Evolutionary conservation across 2,888 invertebrate species (phyloP), one percentile per base, ranked within the genome.

Genomic region (Troides helena): DNA sequence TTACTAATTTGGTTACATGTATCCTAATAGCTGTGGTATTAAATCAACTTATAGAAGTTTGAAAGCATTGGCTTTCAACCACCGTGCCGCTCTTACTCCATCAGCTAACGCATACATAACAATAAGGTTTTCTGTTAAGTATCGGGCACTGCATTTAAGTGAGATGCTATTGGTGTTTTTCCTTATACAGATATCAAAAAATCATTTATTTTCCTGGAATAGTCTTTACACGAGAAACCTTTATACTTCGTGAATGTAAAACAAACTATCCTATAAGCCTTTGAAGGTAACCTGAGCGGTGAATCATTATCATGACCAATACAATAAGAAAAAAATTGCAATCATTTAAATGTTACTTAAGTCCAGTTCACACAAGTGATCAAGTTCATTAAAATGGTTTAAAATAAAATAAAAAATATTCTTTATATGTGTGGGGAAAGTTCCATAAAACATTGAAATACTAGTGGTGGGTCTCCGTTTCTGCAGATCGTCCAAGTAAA

Each of bases 231-330:
- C 17, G 14, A 14, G 50, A 50, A 50, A 50, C 50, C 14, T 50
- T 50, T 50, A 50, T 50, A 18, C 50, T 17, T 18, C 5, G 50
- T 18, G 50, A 17, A 18, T 50, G 50, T 50, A 50, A 39, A 61
- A 61, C 10, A 61, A 36, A 61, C 18, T 25, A 63, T 68, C 64
- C 50, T 39, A 23, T 65, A 58, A 65, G 65, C 18, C 43, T 57
- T 69, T 58, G 62, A 62, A 57, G 69, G 61, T 59, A 14, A 64
- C 21, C 14, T 25, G 50, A 30, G 10, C 53, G 43, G 18, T 65
- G 69, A 69, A 56, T 61, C 65, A 69, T 30, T 21, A 62, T 21
- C 61, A 25, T 18, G 46, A 62, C 36, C 60, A 30, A 30, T 5
- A 30, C 30, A 30, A 30, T 30, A 56, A 25, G 61, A 53, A 61